Evolutionary conservation across 2,113 vertebrate species (phyloP).

Genomic region (Herpailurus yagouaroundi): DNA sequence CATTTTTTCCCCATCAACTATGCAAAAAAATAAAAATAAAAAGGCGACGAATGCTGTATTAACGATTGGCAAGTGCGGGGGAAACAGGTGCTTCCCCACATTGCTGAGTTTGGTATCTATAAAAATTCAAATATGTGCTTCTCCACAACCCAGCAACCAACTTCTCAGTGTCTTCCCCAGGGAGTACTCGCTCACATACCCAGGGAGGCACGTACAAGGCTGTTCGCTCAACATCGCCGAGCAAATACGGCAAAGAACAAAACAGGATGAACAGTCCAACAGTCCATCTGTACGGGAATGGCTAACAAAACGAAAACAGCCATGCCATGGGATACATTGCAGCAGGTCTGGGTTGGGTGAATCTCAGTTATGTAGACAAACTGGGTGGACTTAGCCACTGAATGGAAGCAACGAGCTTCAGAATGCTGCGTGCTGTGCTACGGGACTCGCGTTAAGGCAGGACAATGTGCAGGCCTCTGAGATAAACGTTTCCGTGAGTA

Average conservation of each 20-base stretch:
- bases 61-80: not conserved
- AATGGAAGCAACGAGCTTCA: not conserved
- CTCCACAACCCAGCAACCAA: not conserved
- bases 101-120: not conserved
- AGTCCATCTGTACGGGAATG: not conserved
- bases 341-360: not conserved
- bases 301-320: not conserved
- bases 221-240: not conserved
- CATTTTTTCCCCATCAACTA: not conserved
- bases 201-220: not conserved
- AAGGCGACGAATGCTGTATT: not conserved
- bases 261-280: not conserved
- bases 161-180: not conserved
- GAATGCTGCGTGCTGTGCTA: not conserved
- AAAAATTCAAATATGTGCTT: not conserved
- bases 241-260: not conserved
- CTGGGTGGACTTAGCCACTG: not conserved
- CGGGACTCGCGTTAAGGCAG: not conserved
- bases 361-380: not conserved
- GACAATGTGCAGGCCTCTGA: not conserved
- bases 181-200: not conserved
- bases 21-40: not conserved
- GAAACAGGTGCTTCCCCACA: not conserved
- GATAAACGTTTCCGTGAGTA: not conserved
- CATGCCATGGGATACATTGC: accelerated